A percentile compares a stretch with the other conserved stretches of the same genome.
These are phyloP conservation scores for Anisognathus igniventris DNA, from an alignment of 2,797 vertebrate genomes.

Conservation along the genomic window DNA sequence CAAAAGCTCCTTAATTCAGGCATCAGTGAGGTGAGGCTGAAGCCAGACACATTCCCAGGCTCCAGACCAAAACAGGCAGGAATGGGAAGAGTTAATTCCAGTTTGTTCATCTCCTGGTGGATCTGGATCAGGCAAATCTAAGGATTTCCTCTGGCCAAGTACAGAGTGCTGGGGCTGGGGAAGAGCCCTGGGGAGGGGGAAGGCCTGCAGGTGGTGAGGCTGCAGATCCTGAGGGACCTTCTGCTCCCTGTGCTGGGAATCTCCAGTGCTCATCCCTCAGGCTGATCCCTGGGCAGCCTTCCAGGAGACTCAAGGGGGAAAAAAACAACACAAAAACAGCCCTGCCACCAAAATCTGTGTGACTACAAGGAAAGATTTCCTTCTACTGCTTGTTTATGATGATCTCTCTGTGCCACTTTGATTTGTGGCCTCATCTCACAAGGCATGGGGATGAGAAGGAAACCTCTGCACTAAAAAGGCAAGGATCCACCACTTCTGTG, in stretches of 20 bases:
- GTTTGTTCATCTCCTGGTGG: background rate
- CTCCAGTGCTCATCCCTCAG: background rate
- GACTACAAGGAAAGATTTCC: background rate
- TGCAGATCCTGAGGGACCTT: background rate
- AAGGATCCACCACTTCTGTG: background rate
- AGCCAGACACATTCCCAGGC: background rate
- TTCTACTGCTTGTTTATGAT: background rate
- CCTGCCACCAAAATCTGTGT: background rate
- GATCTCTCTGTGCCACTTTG: background rate
- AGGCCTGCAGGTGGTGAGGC: background rate
- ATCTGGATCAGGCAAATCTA: background rate
- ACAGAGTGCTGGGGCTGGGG: background rate
- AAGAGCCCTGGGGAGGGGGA: background rate
- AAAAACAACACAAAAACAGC: background rate
- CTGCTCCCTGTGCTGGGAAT: background rate
- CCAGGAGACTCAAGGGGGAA: background rate
- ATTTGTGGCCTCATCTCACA: background rate
- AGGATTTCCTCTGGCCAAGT: background rate
- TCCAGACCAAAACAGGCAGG: accelerated
- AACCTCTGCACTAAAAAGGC: background rate
- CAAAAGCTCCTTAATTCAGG: background rate
- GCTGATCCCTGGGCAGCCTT: background rate
- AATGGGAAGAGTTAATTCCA: background rate
- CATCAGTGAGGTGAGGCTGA: background rate
- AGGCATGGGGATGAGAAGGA: background rate